phyloP scores from a whole-genome alignment of 2,113 vertebrate species.

The Austrofundulus limnaeus region DNA sequence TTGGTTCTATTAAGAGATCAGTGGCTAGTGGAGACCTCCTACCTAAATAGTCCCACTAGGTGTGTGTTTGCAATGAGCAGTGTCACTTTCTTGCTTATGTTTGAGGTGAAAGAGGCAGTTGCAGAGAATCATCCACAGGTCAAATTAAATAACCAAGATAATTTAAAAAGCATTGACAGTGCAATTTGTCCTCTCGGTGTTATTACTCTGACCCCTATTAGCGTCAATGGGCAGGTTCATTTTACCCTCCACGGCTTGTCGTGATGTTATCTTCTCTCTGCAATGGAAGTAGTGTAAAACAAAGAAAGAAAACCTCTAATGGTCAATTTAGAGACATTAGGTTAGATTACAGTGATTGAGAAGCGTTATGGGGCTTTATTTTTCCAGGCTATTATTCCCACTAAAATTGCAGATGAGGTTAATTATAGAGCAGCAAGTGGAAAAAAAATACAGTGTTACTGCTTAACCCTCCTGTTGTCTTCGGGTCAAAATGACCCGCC shows the following conservation, averaged over 20 bases:
- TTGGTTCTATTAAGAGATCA: constrained; percentile 96
- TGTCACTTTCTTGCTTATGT: constrained; percentile 59
- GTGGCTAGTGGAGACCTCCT: constrained; percentile 96
- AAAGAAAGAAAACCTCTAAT: constrained; percentile 50
- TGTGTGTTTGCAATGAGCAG: constrained; percentile 35
- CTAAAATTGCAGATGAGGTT: constrained; percentile 61
- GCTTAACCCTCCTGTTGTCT: too few species aligned
- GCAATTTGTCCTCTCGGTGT: constrained; percentile 93
- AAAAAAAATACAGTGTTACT: constrained; percentile 31
- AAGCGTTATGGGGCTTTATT: constrained; percentile 59
- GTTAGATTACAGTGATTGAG: constrained; percentile 55
- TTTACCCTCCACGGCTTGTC: constrained; percentile 83
- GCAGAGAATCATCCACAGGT: constrained; percentile 88
- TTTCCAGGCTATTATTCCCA: constrained; percentile 50
- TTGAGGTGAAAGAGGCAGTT: constrained; percentile 80
- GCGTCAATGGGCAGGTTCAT: constrained; percentile 86
- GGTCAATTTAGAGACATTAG: constrained; percentile 64
- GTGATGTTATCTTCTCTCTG: constrained; percentile 84
- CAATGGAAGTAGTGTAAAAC: constrained; percentile 60
- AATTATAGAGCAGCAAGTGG: constrained; percentile 50
- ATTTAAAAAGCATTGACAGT: constrained; percentile 95
- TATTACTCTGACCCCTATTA: constrained; percentile 97
- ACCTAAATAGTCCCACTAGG: constrained; percentile 84
- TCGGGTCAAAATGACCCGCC: too few species aligned
- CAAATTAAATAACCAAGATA: constrained; percentile 98